Conservation (phyloP, 2,797 vertebrate species). For the Gephyroberyx darwinii region DNA sequence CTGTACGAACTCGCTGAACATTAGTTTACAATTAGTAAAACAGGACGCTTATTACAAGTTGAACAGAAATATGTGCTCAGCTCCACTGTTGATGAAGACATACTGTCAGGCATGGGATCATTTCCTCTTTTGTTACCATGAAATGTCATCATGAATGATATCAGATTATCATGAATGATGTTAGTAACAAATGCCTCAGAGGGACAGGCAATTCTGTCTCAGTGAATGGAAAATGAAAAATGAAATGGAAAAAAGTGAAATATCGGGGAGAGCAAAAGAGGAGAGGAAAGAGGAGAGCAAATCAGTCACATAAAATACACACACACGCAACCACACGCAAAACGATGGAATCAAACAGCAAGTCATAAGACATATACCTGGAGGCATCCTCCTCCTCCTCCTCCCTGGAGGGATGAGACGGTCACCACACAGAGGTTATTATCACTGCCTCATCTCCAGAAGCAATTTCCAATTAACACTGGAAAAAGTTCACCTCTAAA, state of each 20-base stretch:
- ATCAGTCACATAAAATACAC: not conserved
- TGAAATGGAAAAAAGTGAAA: not conserved
- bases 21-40: not conserved
- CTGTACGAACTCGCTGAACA: not conserved
- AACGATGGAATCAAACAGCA: not conserved
- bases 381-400: conserved; percentile 47
- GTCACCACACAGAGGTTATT: conserved; percentile 31
- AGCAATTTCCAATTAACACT: conserved; percentile 4
- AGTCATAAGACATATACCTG: conserved; percentile 18
- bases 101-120: not conserved
- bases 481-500: conserved; percentile 30
- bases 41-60: not conserved
- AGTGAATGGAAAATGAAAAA: too few relatives aligned
- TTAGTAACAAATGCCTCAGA: not conserved
- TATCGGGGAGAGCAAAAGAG: not conserved
- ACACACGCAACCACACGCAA: conserved; percentile 1
- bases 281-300: not conserved
- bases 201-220: not conserved
- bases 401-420: conserved; percentile 11
- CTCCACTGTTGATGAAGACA: conserved; percentile 12
- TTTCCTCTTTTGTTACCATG: not conserved
- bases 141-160: conserved; percentile 7
- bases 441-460: conserved; percentile 37
- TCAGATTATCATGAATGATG: not conserved
- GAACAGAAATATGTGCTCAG: not conserved